These are phyloP conservation scores for Nothocercus nigrocapillus DNA, from an alignment of 2,113 vertebrate species.

Conservation along the genomic window DNA sequence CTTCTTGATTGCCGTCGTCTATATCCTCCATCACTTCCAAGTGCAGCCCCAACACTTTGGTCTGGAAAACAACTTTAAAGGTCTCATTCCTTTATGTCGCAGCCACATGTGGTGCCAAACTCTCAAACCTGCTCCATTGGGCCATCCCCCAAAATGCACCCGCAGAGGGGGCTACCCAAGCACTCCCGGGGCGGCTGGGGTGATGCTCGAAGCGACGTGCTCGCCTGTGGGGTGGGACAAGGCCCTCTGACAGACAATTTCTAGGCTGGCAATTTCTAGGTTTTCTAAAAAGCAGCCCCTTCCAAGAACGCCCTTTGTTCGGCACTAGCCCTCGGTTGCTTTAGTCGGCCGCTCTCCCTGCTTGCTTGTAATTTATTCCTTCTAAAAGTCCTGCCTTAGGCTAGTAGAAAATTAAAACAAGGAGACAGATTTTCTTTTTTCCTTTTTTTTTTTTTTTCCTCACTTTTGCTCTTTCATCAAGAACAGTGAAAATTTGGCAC, in stretches of 20 bases:
- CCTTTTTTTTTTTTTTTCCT: not conserved
- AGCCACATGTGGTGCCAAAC: not conserved
- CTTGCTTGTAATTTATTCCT: slow-evolving; percentile 73
- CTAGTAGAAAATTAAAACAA: slow-evolving; percentile 75
- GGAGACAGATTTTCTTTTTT: slow-evolving; percentile 42
- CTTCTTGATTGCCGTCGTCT: not conserved
- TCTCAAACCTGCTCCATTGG: not conserved
- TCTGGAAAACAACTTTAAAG: slow-evolving; percentile 26
- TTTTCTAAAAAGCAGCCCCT: slow-evolving; percentile 52
- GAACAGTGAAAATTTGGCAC: slow-evolving; percentile 73
- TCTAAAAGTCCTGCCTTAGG: slow-evolving; percentile 70
- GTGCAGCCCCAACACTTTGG: not conserved
- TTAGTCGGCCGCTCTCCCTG: slow-evolving; percentile 61
- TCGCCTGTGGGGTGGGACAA: not conserved
- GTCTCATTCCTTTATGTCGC: not conserved
- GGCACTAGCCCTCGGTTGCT: slow-evolving; percentile 14
- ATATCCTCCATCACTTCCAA: not conserved
- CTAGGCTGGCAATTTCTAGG: slow-evolving; percentile 59
- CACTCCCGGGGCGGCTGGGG: not conserved
- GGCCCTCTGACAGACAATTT: slow-evolving; percentile 17
- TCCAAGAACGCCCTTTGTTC: slow-evolving; percentile 71
- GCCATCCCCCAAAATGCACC: not conserved
- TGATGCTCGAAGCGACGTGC: not conserved
- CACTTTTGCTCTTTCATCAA: slow-evolving; percentile 74
- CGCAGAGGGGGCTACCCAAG: not conserved